Evolutionary conservation across 2,888 invertebrate genomes (phyloP), one percentile per base, ranked within the genome.

Genomic region (Meta bourneti): DNA sequence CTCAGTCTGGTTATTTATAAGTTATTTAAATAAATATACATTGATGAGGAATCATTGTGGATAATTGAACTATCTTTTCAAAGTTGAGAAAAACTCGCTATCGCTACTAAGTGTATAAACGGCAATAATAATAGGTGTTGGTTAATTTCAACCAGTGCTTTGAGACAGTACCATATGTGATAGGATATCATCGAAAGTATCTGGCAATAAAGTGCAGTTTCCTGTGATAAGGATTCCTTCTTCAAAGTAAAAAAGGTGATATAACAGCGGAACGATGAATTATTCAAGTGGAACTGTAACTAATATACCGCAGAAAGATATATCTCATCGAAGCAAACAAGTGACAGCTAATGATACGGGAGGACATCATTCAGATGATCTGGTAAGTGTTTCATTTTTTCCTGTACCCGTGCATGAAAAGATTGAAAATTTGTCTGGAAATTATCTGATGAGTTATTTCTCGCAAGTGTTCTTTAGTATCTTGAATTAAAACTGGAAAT

Each of bases 221-320:
- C 13, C 74, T 74, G 74, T 34, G 20, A 34, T 34, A 74, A 74
- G 9, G 74, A 74, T 74, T 34, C 48, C 20, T 20, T 74, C 9
- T 74, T 20, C 20, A 74, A 48, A 74, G 20, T 9, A 74, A 20
- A 5, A 72, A 20, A 34, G 48, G 48, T 20, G 74, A 20, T 34
- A 13, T 74, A 20, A 20, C 11, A 11, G 20, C 34, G 13, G 19
- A 5, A 69, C n/a, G n/a, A 91, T 91, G 91, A 91, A 91, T 82
- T 91, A 91, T 49, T 87, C 91, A 11, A 91, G 91, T 82, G 91
- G 91, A 70, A 91, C 91, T 13, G 87, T 87, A 9, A 91, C 91
- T 20, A 91, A 91, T 20, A 91, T 91, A 20, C 91, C 91, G 11
- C 91, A 52, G 48, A 91, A 91, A 77, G 91, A 91, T 69, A 51